Conservation (phyloP, 2,888 invertebrate species). For the Coremacera marginata region DNA sequence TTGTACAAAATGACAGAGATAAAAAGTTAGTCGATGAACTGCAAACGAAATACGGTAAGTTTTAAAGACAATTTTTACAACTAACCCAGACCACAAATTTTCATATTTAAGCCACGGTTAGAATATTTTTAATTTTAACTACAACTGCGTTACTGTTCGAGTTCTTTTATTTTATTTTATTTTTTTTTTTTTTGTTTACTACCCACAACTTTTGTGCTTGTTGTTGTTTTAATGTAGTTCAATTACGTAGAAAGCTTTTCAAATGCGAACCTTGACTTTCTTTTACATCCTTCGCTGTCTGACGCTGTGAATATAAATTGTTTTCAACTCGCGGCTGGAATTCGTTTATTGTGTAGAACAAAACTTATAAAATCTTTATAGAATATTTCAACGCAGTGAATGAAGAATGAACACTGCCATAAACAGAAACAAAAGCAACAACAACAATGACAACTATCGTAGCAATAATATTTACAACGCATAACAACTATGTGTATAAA, state of each 20-base stretch:
- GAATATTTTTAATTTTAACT: too few relatives aligned
- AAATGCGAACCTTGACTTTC: background rate
- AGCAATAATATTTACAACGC: constrained; percentile 3
- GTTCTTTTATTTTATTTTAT: background rate
- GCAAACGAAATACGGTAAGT: constrained; percentile 73
- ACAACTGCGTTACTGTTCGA: background rate
- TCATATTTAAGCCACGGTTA: too few relatives aligned
- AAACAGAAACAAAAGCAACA: constrained; percentile 2
- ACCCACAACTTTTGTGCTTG: background rate
- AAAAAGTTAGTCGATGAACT: constrained; percentile 71
- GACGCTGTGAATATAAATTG: constrained; percentile 41
- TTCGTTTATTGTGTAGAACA: constrained; percentile 29
- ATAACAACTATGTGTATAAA: background rate
- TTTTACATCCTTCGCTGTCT: constrained; percentile 11
- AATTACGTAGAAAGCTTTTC: constrained; percentile 16
- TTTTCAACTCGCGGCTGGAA: constrained; percentile 42
- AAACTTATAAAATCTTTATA: constrained; percentile 3
- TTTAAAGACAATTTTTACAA: background rate
- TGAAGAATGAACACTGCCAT: background rate
- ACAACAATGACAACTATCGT: constrained; percentile 12
- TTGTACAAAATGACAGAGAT: constrained; percentile 71
- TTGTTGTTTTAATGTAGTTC: background rate
- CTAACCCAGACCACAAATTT: too few relatives aligned
- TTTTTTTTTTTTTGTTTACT: background rate
- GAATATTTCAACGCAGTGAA: background rate